Percentiles rank a stretch among this genome's conserved stretches.
phyloP scores from a whole-genome alignment of 2,888 invertebrate genomes.

The Aplocera efformata region DNA sequence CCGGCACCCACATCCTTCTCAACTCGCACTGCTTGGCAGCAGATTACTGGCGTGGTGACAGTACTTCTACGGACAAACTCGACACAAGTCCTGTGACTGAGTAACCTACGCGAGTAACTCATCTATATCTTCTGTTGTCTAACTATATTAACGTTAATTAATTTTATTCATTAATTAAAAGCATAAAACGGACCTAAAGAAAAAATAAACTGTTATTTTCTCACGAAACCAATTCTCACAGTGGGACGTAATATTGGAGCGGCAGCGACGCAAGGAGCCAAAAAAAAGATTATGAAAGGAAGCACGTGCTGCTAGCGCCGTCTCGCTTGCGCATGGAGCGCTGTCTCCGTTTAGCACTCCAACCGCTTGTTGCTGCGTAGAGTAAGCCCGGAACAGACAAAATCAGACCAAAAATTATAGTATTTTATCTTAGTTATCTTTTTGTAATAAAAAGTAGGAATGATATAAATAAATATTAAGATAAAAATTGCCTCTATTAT shows the following conservation, averaged over 20 bases:
- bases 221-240: slow-evolving; percentile 68
- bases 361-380: slow-evolving; percentile 30
- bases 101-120: no score
- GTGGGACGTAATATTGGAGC: slow-evolving; percentile 64
- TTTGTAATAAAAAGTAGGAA: background rate
- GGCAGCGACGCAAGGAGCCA: slow-evolving; percentile 64
- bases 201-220: slow-evolving; percentile 33
- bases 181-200: no score
- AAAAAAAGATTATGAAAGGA: slow-evolving; percentile 68
- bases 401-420: background rate
- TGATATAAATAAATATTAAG: no score
- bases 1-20: no score
- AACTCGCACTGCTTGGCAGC: no score
- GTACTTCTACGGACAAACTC: no score
- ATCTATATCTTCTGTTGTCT: no score
- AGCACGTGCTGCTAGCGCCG: slow-evolving; percentile 65
- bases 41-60: no score
- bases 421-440: background rate
- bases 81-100: no score
- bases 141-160: no score
- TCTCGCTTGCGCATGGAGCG: slow-evolving; percentile 44
- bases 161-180: no score
- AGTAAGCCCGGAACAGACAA: slow-evolving; percentile 12
- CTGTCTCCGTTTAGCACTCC: slow-evolving; percentile 32
- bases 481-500: no score